Evolutionary conservation across 2,113 vertebrate species (phyloP).

Genomic region (Malaclemys terrapin): DNA sequence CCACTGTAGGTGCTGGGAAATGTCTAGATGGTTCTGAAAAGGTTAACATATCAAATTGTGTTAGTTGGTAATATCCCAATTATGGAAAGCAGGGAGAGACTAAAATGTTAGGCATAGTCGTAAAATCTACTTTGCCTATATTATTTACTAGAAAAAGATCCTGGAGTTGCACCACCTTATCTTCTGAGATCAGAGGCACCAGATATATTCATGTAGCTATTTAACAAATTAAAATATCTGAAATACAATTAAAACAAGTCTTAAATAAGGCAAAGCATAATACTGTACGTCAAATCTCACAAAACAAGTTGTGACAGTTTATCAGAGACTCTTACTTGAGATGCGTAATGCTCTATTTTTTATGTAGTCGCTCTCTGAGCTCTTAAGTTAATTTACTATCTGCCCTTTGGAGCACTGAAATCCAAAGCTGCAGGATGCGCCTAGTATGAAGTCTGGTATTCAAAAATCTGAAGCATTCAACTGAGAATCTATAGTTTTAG

Average conservation of each 20-base stretch:
- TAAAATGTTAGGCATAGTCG: constrained; percentile 30
- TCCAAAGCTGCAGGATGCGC: background rate
- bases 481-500: background rate
- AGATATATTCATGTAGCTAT: background rate
- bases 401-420: background rate
- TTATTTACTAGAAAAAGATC: constrained; percentile 55
- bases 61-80: constrained; percentile 44
- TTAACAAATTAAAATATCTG: background rate
- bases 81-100: constrained; percentile 34
- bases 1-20: constrained; percentile 19
- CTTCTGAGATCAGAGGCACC: background rate
- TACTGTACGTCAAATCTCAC: background rate
- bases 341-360: background rate
- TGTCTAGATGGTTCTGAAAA: background rate
- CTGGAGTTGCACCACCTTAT: constrained; percentile 20
- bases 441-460: background rate
- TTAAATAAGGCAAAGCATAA: background rate
- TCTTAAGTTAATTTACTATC: background rate
- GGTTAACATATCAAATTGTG: constrained; percentile 40
- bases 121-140: background rate
- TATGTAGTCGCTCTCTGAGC: background rate
- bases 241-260: background rate
- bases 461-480: background rate
- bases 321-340: background rate
- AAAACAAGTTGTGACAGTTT: background rate